These are phyloP conservation scores for Athene cunicularia DNA, from an alignment of 2,113 vertebrate genomes.

Conservation along the genomic window DNA sequence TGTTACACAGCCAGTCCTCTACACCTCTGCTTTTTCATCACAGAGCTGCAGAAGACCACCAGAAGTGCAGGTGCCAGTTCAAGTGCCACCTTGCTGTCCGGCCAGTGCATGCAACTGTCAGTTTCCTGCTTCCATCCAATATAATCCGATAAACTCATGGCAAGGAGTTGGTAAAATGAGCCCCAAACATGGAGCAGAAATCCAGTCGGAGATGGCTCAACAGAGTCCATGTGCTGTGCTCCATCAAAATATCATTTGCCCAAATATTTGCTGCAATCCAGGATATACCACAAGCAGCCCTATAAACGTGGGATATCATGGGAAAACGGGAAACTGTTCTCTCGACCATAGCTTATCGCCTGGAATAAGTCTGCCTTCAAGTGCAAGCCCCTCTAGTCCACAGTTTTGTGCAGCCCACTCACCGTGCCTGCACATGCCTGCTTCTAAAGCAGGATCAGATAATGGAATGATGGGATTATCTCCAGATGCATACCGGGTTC, in stretches of 20 bases:
- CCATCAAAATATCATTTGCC: conserved; percentile 64
- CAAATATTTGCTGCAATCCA: conserved; percentile 67
- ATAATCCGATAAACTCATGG: conserved; percentile 68
- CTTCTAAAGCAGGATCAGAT: conserved; percentile 41
- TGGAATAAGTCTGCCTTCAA: conserved; percentile 17
- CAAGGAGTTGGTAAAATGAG: conserved; percentile 57
- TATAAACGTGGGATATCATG: conserved; percentile 39
- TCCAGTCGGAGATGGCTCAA: conserved; percentile 29
- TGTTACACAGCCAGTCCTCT: conserved; percentile 39
- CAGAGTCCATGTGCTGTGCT: conserved; percentile 57
- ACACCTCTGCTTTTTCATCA: conserved; percentile 47
- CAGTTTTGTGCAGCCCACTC: conserved; percentile 67
- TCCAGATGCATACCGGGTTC: conserved; percentile 83
- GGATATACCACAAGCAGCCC: conserved; percentile 65
- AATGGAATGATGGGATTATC: conserved; percentile 77
- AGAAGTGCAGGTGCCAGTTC: conserved; percentile 77
- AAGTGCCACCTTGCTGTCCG: conserved; percentile 54
- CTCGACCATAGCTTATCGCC: neutral
- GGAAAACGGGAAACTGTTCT: conserved; percentile 26
- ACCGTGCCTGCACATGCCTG: conserved; percentile 17
- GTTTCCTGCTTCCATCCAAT: conserved; percentile 63
- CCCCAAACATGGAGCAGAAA: conserved; percentile 25
- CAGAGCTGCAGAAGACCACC: conserved; percentile 53
- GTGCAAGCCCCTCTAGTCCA: conserved; percentile 9
- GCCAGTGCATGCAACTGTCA: conserved; percentile 75